Percentiles rank a stretch among this genome's conserved stretches.
Conservation (phyloP, 2,888 invertebrate genomes). For the Amblyjoppa fuscipennis region DNA sequence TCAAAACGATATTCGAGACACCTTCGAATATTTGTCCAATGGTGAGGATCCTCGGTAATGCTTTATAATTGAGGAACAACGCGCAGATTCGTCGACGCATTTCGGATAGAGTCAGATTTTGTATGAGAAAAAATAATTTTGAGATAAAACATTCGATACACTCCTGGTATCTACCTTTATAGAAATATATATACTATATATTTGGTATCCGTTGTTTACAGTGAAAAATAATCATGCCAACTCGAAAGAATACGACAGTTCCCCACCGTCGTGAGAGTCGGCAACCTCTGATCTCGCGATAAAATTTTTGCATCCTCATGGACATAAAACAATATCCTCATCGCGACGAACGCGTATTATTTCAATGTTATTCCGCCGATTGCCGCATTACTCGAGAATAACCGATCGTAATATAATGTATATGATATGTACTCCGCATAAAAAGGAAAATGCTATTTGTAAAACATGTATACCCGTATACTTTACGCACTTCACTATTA, state of each 20-base stretch:
- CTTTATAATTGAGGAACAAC: slow-evolving; percentile 50
- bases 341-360: slow-evolving; percentile 48
- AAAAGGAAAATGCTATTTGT: slow-evolving; percentile 70
- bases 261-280: slow-evolving; percentile 7
- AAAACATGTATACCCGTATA: slow-evolving; percentile 73
- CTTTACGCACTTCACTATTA: slow-evolving; percentile 77
- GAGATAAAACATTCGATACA: slow-evolving; percentile 70
- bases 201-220: slow-evolving; percentile 71
- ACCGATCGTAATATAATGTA: slow-evolving; percentile 57
- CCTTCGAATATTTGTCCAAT: slow-evolving; percentile 38
- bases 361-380: slow-evolving; percentile 43
- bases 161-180: slow-evolving; percentile 75
- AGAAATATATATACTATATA: slow-evolving; percentile 72
- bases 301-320: slow-evolving; percentile 36
- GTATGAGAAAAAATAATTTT: slow-evolving; percentile 72
- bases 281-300: slow-evolving; percentile 74
- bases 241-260: slow-evolving; percentile 50
- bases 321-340: slow-evolving; percentile 27
- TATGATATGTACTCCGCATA: slow-evolving; percentile 69
- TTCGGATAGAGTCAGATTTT: slow-evolving; percentile 75
- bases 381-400: slow-evolving; percentile 45
- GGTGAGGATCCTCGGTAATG: slow-evolving; percentile 68
- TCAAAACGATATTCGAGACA: slow-evolving; percentile 71
- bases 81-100: slow-evolving; percentile 76
- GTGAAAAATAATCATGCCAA: slow-evolving; percentile 64